phyloP scores from a whole-genome alignment of 2,888 invertebrate genomes.

The Cryptus viduatorius region DNA sequence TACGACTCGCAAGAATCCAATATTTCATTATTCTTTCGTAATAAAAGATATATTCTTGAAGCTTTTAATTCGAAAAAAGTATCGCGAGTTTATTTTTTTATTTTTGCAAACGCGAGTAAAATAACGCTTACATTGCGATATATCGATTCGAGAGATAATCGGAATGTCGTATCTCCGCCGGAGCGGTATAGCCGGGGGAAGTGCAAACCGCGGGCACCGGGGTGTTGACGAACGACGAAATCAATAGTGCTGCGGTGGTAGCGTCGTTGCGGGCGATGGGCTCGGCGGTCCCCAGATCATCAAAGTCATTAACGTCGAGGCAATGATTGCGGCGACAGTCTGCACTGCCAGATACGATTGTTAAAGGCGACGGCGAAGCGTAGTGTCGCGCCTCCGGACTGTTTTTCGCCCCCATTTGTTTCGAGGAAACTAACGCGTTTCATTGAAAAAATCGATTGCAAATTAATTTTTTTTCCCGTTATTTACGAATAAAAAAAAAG shows the following conservation, averaged over 20 bases:
- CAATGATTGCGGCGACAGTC: constrained; percentile 61
- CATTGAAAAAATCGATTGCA: background rate
- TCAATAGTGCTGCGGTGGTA: constrained; percentile 69
- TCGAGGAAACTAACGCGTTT: background rate
- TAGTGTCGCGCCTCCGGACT: constrained; percentile 1
- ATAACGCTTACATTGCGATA: background rate
- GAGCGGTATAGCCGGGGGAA: background rate
- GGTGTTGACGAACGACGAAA: constrained; percentile 71
- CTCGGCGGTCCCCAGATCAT: constrained; percentile 69
- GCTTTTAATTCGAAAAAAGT: no score
- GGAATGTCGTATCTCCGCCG: background rate
- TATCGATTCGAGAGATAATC: background rate
- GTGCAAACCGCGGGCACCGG: constrained; percentile 53
- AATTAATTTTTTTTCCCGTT: background rate
- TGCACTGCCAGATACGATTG: constrained; percentile 27
- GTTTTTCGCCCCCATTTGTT: background rate
- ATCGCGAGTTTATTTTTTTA: no score
- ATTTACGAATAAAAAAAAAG: background rate
- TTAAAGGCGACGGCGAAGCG: background rate
- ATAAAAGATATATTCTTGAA: no score
- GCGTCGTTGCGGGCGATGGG: constrained; percentile 32
- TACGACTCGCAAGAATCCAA: no score
- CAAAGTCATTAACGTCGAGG: constrained; percentile 73
- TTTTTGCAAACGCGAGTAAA: background rate
- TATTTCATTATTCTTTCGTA: no score